Evolutionary conservation across 2,797 vertebrate species (phyloP).

Genomic region (Emydoidea blandingii): DNA sequence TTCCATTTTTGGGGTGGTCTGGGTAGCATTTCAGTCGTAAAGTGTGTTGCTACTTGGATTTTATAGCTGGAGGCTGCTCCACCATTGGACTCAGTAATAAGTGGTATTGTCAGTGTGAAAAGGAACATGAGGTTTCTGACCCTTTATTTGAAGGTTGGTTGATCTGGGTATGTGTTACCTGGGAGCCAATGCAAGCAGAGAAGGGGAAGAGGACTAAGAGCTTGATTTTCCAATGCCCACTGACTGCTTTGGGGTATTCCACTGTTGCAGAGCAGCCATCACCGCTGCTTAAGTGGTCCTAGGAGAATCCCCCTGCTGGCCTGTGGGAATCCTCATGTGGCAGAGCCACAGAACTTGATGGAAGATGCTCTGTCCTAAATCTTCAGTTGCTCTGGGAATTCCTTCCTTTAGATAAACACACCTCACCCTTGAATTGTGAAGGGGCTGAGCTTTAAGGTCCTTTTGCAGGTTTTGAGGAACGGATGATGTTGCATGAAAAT

Average conservation of each 20-base stretch:
- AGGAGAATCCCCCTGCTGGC: fast-evolving
- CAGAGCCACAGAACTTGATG: neutral
- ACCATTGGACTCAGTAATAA: neutral
- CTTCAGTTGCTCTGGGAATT: neutral
- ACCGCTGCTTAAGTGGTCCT: neutral
- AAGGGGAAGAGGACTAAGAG: neutral
- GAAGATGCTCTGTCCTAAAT: neutral
- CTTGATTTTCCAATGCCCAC: neutral
- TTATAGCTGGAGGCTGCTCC: neutral
- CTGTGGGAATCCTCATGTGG: neutral
- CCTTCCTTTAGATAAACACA: neutral
- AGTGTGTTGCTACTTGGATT: neutral
- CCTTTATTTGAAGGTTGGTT: neutral
- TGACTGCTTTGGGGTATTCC: neutral
- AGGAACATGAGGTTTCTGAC: slow-evolving; percentile 13
- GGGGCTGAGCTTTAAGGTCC: neutral
- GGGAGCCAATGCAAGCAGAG: neutral
- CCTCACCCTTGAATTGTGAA: neutral
- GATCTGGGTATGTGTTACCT: neutral
- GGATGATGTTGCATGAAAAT: neutral
- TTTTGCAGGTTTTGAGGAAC: neutral
- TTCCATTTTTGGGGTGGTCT: slow-evolving; percentile 2
- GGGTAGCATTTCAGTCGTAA: neutral
- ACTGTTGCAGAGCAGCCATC: neutral
- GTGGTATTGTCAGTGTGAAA: slow-evolving; percentile 16